These are phyloP conservation scores for Danaus chrysippus DNA, from an alignment of 2,888 invertebrate genomes.

Conservation along the genomic window DNA sequence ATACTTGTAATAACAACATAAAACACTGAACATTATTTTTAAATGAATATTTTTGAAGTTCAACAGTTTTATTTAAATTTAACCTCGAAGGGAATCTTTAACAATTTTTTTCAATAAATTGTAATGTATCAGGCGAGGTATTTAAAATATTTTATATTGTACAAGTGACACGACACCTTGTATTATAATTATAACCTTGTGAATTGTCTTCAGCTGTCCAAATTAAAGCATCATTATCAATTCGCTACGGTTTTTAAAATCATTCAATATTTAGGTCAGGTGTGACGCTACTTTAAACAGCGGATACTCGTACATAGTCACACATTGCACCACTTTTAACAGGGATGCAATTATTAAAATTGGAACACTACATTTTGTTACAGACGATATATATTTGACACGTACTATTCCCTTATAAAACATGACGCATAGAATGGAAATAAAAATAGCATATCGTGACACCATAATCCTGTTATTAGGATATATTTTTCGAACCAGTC, in stretches of 20 bases:
- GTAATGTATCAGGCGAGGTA: not conserved
- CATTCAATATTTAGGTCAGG: slow-evolving; percentile 37
- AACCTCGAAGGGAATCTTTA: too few species aligned
- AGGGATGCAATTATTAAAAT: not conserved
- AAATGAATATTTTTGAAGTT: too few species aligned
- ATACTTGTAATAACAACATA: too few species aligned
- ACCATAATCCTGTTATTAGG: not conserved
- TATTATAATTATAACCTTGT: slow-evolving; percentile 14
- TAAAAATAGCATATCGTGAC: not conserved
- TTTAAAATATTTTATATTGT: not conserved
- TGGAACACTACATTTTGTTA: not conserved
- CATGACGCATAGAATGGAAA: too few species aligned
- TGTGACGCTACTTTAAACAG: slow-evolving; percentile 6
- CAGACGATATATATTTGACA: not conserved
- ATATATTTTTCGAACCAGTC: not conserved
- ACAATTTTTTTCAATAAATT: too few species aligned
- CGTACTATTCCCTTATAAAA: too few species aligned
- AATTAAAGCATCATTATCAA: slow-evolving; percentile 28
- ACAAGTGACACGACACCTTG: slow-evolving; percentile 5
- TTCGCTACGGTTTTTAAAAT: slow-evolving; percentile 44
- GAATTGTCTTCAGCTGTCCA: slow-evolving; percentile 27
- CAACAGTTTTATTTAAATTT: too few species aligned
- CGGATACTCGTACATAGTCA: not conserved
- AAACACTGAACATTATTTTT: too few species aligned
- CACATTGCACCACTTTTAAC: not conserved